phyloP scores from a whole-genome alignment of 2,113 vertebrate species.

The Sinocyclocheilus maitianheensis region DNA sequence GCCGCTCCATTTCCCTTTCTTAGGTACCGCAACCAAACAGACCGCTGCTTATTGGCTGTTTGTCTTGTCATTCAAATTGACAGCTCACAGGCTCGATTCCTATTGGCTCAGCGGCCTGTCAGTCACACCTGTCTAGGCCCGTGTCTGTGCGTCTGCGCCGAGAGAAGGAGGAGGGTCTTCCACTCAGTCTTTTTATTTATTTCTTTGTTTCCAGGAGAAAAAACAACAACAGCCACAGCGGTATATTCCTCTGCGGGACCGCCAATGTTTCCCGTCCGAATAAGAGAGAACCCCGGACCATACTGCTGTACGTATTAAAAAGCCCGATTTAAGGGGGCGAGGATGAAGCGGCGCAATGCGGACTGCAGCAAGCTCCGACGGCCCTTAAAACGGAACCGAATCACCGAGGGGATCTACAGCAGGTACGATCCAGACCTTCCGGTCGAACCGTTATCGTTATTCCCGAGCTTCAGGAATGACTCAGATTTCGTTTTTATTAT shows the following conservation, averaged over 20 bases:
- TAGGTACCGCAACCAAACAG: conserved; percentile 1
- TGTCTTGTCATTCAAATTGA: too few relatives aligned
- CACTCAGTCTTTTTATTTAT: too few relatives aligned
- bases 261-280: conserved; percentile 69
- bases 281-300: conserved; percentile 76
- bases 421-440: conserved; percentile 73
- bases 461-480: neutral
- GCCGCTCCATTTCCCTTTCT: too few relatives aligned
- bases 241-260: conserved; percentile 59
- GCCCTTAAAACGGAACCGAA: conserved; percentile 98
- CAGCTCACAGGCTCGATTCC: too few relatives aligned
- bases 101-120: too few relatives aligned
- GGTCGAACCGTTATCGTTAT: neutral
- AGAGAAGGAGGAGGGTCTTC: too few relatives aligned
- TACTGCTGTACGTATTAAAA: conserved; percentile 74
- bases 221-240: conserved; percentile 62
- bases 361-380: conserved; percentile 99
- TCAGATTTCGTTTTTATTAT: neutral
- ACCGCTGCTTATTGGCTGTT: too few relatives aligned
- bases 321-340: conserved; percentile 84
- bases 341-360: conserved; percentile 99
- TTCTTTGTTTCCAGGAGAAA: too few relatives aligned
- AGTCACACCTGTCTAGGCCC: too few relatives aligned
- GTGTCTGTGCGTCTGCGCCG: too few relatives aligned
- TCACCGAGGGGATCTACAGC: conserved; percentile 97